Conservation (phyloP, 1,140 invertebrate genomes). For the Lysiphlebus fabarum region DNA sequence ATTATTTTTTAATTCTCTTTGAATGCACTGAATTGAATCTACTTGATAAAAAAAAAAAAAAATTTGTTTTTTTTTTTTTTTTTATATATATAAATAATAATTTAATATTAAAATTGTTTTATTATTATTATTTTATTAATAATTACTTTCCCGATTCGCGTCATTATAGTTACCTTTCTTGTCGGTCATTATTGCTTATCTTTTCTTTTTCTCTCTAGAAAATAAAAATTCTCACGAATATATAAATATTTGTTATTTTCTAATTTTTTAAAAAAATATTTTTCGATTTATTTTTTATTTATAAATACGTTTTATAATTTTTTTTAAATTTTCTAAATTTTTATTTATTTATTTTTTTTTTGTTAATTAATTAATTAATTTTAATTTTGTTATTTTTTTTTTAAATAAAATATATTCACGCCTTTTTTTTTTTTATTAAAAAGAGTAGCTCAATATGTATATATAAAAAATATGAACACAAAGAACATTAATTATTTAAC, state of each 20-base stretch:
- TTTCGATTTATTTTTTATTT: no score
- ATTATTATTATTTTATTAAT: constrained; percentile 8
- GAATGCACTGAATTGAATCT: no score
- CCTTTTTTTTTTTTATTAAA: no score
- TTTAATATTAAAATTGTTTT: background rate
- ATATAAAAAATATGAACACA: no score
- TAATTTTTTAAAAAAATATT: background rate
- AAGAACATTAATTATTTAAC: no score
- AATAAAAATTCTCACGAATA: constrained; percentile 1
- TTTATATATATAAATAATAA: background rate
- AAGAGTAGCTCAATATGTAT: no score
- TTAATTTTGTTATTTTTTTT: no score
- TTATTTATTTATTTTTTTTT: no score
- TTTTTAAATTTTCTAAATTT: background rate
- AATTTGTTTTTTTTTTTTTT: no score
- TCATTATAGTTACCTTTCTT: constrained; percentile 56
- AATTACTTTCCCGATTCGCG: constrained; percentile 18
- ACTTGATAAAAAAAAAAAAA: no score
- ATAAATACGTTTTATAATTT: background rate
- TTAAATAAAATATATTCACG: no score
- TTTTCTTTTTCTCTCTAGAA: constrained; percentile 18
- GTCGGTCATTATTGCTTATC: constrained; percentile 52
- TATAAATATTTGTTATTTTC: background rate
- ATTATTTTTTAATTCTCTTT: background rate
- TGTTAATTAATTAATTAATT: no score